phyloP scores from a whole-genome alignment of 1,140 invertebrate species.

The Drepana arcuata region DNA sequence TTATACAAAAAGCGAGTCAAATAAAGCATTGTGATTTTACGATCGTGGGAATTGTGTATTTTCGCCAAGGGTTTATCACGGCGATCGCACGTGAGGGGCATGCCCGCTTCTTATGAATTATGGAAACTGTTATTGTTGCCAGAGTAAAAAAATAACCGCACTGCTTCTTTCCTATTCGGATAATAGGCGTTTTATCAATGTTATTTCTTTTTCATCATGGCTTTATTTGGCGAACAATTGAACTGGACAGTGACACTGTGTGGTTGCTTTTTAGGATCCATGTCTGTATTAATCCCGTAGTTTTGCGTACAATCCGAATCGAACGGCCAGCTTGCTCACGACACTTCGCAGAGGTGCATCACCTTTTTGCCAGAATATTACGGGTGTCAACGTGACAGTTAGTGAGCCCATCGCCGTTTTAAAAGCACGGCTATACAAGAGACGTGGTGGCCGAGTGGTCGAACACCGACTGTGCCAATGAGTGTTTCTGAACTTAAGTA shows the following conservation, averaged over 20 bases:
- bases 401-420: no score
- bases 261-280: background rate
- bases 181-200: conserved; percentile 51
- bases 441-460: no score
- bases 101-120: conserved; percentile 61
- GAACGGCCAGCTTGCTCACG: no score
- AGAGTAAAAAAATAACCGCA: conserved; percentile 36
- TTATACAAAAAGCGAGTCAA: conserved; percentile 12
- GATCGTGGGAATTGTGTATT: conserved; percentile 61
- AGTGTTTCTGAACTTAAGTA: no score
- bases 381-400: no score
- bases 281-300: no score
- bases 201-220: conserved; percentile 45
- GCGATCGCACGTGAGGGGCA: conserved; percentile 45
- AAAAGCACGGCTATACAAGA: no score
- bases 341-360: no score
- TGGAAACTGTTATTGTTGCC: conserved; percentile 60
- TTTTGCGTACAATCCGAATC: no score
- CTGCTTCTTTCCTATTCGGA: conserved; percentile 50
- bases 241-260: conserved; percentile 4
- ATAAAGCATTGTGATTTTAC: conserved; percentile 54
- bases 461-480: no score
- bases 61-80: conserved; percentile 42
- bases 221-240: conserved; percentile 45
- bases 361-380: no score